Evolutionary conservation across 2,797 vertebrate species (phyloP), one percentile per base, ranked within the genome.

Genomic region (Margarornis squamiger): DNA sequence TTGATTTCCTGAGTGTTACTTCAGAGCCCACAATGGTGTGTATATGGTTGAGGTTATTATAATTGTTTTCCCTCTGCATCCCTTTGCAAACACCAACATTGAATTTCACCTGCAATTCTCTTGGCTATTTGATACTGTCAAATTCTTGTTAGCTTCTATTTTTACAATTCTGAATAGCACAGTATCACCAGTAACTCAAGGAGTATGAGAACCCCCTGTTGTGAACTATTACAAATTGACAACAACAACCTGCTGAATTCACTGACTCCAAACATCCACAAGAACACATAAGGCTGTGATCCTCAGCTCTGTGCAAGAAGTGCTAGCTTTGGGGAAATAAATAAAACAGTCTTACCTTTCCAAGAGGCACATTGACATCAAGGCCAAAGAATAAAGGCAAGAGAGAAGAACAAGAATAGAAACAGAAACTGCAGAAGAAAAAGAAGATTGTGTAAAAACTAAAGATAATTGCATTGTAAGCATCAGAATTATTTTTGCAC

Each of bases 341-440:
- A 96, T 75, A 66, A 92, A 93, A 66, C 78, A 86, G 70, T 94
- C 98, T 98, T 98, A 99, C 99, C 99, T 99, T 97, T 93, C 97
- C 97, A 98, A 98, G 98, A 98, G 98, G 98, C 98, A 98, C 98
- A 98, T 95, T 98, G 98, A 99, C 99, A 98, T 99, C 99, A 99
- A 99, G 99, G 99, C 99, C 99, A 99, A 98, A 99, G 99, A 98
- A 99, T 99, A 98, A 99, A 99, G 98, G 99, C 99, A 97, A 99
- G 99, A 98, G 99, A 99, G 98, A 99, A 99, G 98, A 99, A 99
- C 98, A 99, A 98, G 98, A 99, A 99, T 79, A 99, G 98, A 98
- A 99, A 99, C 81, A 99, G 98, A 98, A 99, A 99, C 99, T 99
- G 98, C 82, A 98, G 97, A 97, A 97, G 95, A 97, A 98, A 98